Base-by-base conservation (phyloP, 2,797 vertebrate species). In the Pangasius sanitwongsei region DNA sequence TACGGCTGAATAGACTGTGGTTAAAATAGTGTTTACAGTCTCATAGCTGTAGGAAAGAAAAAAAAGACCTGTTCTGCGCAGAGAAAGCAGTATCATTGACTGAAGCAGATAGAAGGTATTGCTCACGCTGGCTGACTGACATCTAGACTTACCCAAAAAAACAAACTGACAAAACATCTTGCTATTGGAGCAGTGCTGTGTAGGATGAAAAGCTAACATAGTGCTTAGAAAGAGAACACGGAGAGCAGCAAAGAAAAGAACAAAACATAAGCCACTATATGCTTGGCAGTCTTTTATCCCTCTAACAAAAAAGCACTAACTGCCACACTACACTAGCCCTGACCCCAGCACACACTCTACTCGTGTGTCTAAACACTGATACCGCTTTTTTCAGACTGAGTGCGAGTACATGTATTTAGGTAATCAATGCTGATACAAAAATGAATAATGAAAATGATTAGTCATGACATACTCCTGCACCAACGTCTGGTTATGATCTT, bases 151-250 rank as follows among this genome's bases (percentile, higher is more conserved):
- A 34, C 83, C 28, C 4, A 50, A 48, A 69, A 85, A 53, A 53
- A 69, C 16, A 50, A 85, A 53, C 63, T 84, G 83, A 84, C 63
- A 84, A 84, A 84, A 67, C 18, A 23, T 69, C 83, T 84, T 69
- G 44, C 15, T 69, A 6, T 69, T 69, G 44, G n/a, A 85, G 63
- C 9, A 48, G 83, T 50, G 41, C 83, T 84, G 83, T 84, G 28
- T 44, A 85, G 63, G 44, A 85, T 85, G n/a, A 69, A 85, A 85
- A 31, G 48, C 44, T 53, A 85, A 50, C 63, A 83, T 18, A 11
- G 44, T 34, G 48, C 59, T 83, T 44, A 59, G 81, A 65, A 83
- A 83, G 59, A 65, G 59, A 48, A 63, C 81, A 83, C 44, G 59
- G 37, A 65, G 37, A 65, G 13, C 37, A 83, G 37, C 37, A 48